These are phyloP conservation scores for Epizoanthus fatuus DNA, from an alignment of 92 coral and sea anemone species.

Conservation along the genomic window DNA sequence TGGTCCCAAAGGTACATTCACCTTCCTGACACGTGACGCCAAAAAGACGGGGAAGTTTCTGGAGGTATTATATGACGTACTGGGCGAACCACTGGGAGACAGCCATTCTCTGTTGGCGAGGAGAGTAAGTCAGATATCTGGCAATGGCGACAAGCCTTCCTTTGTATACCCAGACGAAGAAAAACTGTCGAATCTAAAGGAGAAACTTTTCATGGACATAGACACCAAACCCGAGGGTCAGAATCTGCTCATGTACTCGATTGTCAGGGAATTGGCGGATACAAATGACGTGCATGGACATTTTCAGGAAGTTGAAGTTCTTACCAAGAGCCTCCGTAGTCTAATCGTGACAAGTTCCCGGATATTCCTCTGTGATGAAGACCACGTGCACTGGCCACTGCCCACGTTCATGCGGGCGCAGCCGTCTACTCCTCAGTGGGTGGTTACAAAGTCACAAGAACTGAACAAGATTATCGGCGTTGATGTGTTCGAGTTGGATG, in stretches of 20 bases:
- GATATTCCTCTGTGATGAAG: slow-evolving; percentile 96
- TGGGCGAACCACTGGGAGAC: slow-evolving; percentile 75
- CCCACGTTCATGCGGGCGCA: slow-evolving; percentile 93
- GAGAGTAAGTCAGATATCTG: slow-evolving; percentile 73
- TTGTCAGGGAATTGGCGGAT: slow-evolving; percentile 91
- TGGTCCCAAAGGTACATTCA: slow-evolving; percentile 95
- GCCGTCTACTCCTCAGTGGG: slow-evolving; percentile 99
- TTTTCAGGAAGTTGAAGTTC: slow-evolving; percentile 71
- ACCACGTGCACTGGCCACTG: slow-evolving; percentile 99
- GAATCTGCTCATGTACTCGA: slow-evolving; percentile 85
- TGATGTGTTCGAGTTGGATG: slow-evolving; percentile 85
- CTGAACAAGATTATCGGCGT: slow-evolving; percentile 87
- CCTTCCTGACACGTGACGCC: slow-evolving; percentile 95
- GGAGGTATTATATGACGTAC: slow-evolving; percentile 69
- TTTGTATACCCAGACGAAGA: slow-evolving; percentile 85
- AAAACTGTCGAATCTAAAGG: slow-evolving; percentile 69
- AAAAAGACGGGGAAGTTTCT: slow-evolving; percentile 86
- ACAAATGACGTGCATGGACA: slow-evolving; percentile 28
- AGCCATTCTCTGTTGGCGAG: slow-evolving; percentile 63
- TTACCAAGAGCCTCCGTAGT: slow-evolving; percentile 90
- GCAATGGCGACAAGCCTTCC: slow-evolving; percentile 59
- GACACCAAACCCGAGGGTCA: slow-evolving; percentile 63
- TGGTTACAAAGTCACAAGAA: slow-evolving; percentile 89
- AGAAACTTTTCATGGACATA: slow-evolving; percentile 63
- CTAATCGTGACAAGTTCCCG: slow-evolving; percentile 88